phyloP scores from a whole-genome alignment of 2,797 vertebrate genomes.

The Remorina albescens region DNA sequence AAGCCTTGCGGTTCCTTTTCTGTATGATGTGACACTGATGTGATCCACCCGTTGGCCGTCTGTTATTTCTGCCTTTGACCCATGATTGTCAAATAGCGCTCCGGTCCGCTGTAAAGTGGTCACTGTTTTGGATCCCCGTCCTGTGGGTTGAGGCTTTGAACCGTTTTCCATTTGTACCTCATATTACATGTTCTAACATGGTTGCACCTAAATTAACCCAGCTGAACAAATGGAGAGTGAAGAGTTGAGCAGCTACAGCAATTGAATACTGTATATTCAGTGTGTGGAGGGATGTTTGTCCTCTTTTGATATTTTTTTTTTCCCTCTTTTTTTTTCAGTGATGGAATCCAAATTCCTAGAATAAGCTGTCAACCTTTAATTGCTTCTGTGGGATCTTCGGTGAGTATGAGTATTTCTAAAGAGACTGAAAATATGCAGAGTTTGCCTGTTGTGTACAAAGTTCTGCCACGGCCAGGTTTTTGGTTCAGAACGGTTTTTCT shows the following conservation, averaged over 20 bases:
- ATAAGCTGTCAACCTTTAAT: conserved; percentile 53
- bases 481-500: conserved; percentile 32
- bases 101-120: conserved; percentile 48
- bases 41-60: conserved; percentile 47
- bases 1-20: conserved; percentile 35
- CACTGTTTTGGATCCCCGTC: conserved; percentile 51
- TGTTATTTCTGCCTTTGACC: conserved; percentile 61
- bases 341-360: conserved; percentile 62
- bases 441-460: conserved; percentile 51
- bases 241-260: conserved; percentile 50
- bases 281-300: conserved; percentile 58
- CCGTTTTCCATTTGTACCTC: conserved; percentile 57
- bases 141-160: conserved; percentile 60
- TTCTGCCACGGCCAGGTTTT: conserved; percentile 20
- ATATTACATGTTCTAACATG: conserved; percentile 38
- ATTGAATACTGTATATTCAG: conserved; percentile 40
- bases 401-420: conserved; percentile 68
- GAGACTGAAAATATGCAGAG: conserved; percentile 31
- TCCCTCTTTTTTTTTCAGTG: conserved; percentile 45
- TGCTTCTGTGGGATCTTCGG: conserved; percentile 59
- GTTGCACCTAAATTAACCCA: conserved; percentile 58
- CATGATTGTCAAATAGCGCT: conserved; percentile 43
- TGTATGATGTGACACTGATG: conserved; percentile 61
- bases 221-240: conserved; percentile 52
- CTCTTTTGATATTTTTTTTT: conserved; percentile 39